Evolutionary conservation across 2,888 invertebrate genomes (phyloP), one percentile per base, ranked within the genome.

Genomic region (Agrotis puta): DNA sequence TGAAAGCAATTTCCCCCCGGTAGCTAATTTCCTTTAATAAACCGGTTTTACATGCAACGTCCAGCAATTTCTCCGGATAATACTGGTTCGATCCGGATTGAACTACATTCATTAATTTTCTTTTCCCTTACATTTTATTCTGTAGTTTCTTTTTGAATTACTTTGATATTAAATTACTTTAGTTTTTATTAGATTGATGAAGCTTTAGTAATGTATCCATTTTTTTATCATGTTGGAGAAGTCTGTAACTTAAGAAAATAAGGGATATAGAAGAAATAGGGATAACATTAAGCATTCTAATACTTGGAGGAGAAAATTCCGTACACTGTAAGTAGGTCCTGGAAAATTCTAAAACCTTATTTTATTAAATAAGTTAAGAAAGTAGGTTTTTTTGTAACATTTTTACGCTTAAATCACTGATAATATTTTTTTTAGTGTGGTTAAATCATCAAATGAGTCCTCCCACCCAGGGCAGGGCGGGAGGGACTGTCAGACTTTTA

Each of bases 11-110:
- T 80, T 80, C 65, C 76, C 63, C 59, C 22, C 62, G 66, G 75
- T 66, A 68, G 67, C 79, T 79, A 81, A 80, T 81, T 83, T 74
- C 57, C 70, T 79, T 79, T 81, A 83, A 80, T 83, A 83, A 83
- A 73, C 80, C 22, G 67, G 75, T 70, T 74, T 65, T 65, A 57
- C 62, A 54, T 67, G 76, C 70, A 68, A 45, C 76, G 80, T 53
- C 27, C 54, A 66, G 68, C 70, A 83, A 69, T 79, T 81, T 64
- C 67, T 64, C 33, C 57, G 57, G 59, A 67, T 74, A 70, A 70
- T 65, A 58, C 80, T 39, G 27, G 50, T 75, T 68, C 65, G 53
- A 80, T 68, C 79, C 67, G 47, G 74, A 79, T 73, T 72, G 54
- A 79, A 79, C 67, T 73, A 74, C 79, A 73, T 82, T 82, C 50